Percentiles rank a stretch among this genome's conserved stretches.
Conservation (phyloP, 2,888 invertebrate species). For the Monoplex corrugatus region DNA sequence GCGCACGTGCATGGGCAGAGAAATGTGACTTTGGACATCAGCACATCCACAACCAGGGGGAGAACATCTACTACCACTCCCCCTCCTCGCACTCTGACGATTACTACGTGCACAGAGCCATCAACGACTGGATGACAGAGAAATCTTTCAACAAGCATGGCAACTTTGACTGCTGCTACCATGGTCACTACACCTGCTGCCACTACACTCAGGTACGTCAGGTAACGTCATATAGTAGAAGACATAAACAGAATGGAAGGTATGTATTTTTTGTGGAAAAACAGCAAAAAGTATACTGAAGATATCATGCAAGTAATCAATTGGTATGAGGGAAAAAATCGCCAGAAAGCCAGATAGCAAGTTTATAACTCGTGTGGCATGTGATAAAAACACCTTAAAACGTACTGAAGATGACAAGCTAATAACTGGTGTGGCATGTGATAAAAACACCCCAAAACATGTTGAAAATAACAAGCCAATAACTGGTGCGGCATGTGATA, state of each 20-base stretch:
- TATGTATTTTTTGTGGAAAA: too few relatives aligned
- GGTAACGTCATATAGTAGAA: neutral
- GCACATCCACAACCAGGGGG: neutral
- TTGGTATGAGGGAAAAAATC: too few relatives aligned
- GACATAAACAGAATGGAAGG: neutral
- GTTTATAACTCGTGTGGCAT: too few relatives aligned
- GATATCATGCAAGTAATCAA: too few relatives aligned
- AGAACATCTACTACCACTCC: constrained; percentile 36
- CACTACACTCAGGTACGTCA: constrained; percentile 36
- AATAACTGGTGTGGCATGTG: too few relatives aligned
- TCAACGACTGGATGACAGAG: constrained; percentile 30
- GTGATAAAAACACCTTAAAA: too few relatives aligned
- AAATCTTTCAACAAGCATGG: constrained; percentile 29
- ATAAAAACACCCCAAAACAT: too few relatives aligned
- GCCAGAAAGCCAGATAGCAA: too few relatives aligned
- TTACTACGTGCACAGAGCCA: constrained; percentile 32
- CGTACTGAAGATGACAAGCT: too few relatives aligned
- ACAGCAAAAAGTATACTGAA: too few relatives aligned
- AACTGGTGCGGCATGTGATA: too few relatives aligned
- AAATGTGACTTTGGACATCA: constrained; percentile 36
- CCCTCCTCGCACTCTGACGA: neutral
- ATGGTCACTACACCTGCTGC: constrained; percentile 11
- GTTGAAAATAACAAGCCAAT: too few relatives aligned
- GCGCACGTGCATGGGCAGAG: constrained; percentile 3
- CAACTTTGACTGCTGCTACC: constrained; percentile 33